Evolutionary conservation across 2,888 invertebrate genomes (phyloP).

Genomic region (Amaurobius ferox): DNA sequence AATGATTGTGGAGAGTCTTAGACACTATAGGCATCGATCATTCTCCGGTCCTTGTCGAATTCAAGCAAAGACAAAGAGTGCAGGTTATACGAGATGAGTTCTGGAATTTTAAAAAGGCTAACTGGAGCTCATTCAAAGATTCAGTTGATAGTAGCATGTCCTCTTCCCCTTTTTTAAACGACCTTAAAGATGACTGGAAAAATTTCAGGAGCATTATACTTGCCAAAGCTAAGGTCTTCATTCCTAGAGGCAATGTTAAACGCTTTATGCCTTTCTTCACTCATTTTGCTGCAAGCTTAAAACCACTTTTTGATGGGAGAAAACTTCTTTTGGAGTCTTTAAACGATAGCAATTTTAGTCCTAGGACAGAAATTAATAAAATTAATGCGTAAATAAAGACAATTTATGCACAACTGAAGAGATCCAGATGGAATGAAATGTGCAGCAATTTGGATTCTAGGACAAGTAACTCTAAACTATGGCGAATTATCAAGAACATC

Average conservation of each 20-base stretch:
- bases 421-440: constrained; percentile 20
- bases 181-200: constrained; percentile 3
- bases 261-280: constrained; percentile 19
- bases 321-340: background rate
- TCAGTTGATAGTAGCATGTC: background rate
- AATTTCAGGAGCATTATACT: constrained; percentile 13
- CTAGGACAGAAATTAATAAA: constrained; percentile 29
- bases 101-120: constrained; percentile 11
- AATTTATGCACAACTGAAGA: constrained; percentile 1
- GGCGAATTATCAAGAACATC: constrained; percentile 14
- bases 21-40: constrained; percentile 26
- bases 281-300: constrained; percentile 1
- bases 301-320: constrained; percentile 23
- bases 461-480: constrained; percentile 18
- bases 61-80: constrained; percentile 22
- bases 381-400: constrained; percentile 21
- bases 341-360: background rate
- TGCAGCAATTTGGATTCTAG: constrained; percentile 6
- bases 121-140: background rate
- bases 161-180: background rate
- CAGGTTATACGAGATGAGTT: background rate
- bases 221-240: background rate
- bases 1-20: too few species aligned
- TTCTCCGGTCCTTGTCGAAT: constrained; percentile 1
- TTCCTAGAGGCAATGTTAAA: constrained; percentile 30